Conservation (phyloP, 2,113 vertebrate species). For the Neogobius melanostomus region DNA sequence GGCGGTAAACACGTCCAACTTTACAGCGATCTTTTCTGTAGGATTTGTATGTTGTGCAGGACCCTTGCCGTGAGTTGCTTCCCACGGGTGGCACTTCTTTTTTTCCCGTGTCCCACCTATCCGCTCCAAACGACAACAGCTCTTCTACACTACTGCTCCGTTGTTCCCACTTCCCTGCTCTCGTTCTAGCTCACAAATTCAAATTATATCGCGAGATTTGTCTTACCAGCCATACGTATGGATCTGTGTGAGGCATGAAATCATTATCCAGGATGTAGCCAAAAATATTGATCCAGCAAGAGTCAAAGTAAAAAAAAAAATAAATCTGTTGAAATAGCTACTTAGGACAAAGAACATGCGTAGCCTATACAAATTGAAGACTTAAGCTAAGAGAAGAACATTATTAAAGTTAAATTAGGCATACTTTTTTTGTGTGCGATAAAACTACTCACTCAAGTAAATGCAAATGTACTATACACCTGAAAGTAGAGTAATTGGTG, state of each 20-base stretch:
- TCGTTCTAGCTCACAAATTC: conserved; percentile 58
- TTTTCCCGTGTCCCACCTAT: conserved; percentile 55
- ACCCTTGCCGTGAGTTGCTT: conserved; percentile 20
- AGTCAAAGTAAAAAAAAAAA: no score
- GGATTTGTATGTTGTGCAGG: background rate
- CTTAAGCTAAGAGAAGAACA: no score
- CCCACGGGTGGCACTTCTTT: conserved; percentile 34
- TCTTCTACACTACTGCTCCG: conserved; percentile 32
- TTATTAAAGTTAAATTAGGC: no score
- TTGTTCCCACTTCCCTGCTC: conserved; percentile 49
- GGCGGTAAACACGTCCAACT: conserved; percentile 4
- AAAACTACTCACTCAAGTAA: no score
- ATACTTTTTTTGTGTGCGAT: no score
- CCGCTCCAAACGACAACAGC: conserved; percentile 52
- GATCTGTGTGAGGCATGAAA: conserved; percentile 1
- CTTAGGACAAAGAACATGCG: no score
- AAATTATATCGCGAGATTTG: conserved; percentile 70
- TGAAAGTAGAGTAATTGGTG: no score
- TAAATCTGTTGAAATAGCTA: no score
- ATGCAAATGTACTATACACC: no score
- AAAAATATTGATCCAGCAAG: no score
- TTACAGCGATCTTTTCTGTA: background rate
- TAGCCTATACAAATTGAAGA: no score
- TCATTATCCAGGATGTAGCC: no score
- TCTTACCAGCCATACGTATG: background rate